Base-by-base conservation (phyloP, 2,888 invertebrate genomes). In the Entomobrya multifasciata region DNA sequence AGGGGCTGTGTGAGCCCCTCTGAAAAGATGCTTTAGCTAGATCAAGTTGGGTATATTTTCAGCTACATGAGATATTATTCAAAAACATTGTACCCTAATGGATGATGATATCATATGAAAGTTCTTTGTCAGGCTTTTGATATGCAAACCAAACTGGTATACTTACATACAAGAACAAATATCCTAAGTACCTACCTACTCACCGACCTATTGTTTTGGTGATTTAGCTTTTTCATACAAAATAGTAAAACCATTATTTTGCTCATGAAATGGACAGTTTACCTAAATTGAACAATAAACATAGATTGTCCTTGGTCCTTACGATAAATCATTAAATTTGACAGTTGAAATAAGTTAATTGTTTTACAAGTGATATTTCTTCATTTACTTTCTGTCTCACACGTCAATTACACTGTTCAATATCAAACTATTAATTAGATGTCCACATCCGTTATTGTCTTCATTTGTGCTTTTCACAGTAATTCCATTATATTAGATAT, bases 301-400 rank as follows among this genome's bases (percentile, higher is more conserved):
- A n/a, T n/a, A n/a, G n/a, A n/a, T n/a, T n/a, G n/a, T n/a, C n/a
- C n/a, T n/a, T n/a, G n/a, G n/a, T 65, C 65, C 36, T 41, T 36
- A 36, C 8, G 8, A 36, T 36, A 8, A 36, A 36, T 36, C 5
- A 36, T 36, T 8, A 36, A 65, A 44, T 67, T 67, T 67, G 22
- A 67, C 22, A 4, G 47, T 47, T 67, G 20, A 25, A 67, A 20
- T 67, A 44, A 67, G 44, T 67, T 67, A 67, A 47, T 22, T 44
- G 11, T 6, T 36, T 36, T 36, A 3, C 49, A 49, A 15, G 44
- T 67, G 22, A 27, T 27, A 67, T 67, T 11, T 67, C 67, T 47
- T 41, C 41, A 44, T 67, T 36, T 44, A 67, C 41, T 22, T n/a
- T 11, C 47, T 67, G 67, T 67, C 65, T 41, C 15, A 44, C 15